Evolutionary conservation across 2,888 invertebrate genomes (phyloP), one percentile per base, ranked within the genome.

Genomic region (Ormyrus rosae): DNA sequence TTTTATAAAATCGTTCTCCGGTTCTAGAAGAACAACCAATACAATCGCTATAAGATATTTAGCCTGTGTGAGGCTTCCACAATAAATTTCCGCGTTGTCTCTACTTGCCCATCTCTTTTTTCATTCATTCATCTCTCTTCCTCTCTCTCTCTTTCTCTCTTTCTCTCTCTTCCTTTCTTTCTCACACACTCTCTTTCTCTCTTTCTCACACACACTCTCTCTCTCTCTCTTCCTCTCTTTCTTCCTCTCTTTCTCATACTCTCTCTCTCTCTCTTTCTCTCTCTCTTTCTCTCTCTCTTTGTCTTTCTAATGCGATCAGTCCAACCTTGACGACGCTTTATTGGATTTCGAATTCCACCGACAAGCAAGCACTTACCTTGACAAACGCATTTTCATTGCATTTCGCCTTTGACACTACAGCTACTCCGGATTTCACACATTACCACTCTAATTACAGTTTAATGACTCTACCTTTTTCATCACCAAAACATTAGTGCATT

Each of bases 1-100:
- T 75, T 74, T 67, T 74, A 81, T 78, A 19, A 61, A 58, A 78
- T 71, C 78, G 75, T 81, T 81, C 67, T 69, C 73, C 61, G 75
- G n/a, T 68, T 65, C 34, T 13, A 63, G 13, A 10, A n/a, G 19
- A 34, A 34, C 55, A 69, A 10, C 75, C 50, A 34, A 48, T 65
- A 75, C 45, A 56, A 56, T 64, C 55, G 55, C 9, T 56, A 34
- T 76, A 80, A 76, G 56, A 56, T 63, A 67, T 80, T 72, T 71
- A 65, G 60, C 64, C 3, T 6, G 51, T 8, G 61, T 51, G 55
- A 67, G 58, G 71, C 67, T 75, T 65, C 69, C 69, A 34, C 53
- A 65, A 10, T 68, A 68, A n/a, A 73, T 70, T 70, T 65, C 69
- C 79, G 63, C 51, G 58, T 78, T 34, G 50, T 6, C 11, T 34